These are phyloP conservation scores for Leptopilina clavipes DNA, from an alignment of 1,140 invertebrate species.

Conservation along the genomic window DNA sequence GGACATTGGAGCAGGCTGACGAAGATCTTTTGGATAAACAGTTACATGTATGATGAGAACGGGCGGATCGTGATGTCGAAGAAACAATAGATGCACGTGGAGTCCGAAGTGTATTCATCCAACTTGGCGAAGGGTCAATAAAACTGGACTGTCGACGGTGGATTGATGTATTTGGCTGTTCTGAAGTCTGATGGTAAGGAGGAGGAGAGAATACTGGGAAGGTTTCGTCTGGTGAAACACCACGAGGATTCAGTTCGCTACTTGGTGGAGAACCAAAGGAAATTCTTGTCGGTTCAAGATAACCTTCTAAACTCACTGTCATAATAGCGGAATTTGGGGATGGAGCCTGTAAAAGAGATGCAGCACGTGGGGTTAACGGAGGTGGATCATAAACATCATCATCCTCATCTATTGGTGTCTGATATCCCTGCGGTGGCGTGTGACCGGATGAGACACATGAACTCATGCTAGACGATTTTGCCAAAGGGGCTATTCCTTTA, in stretches of 20 bases:
- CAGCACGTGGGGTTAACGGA: slow-evolving; percentile 75
- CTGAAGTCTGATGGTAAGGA: slow-evolving; percentile 74
- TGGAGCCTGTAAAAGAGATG: slow-evolving; percentile 78
- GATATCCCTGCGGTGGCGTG: slow-evolving; percentile 79
- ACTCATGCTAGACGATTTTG: slow-evolving; percentile 77
- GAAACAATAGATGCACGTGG: slow-evolving; percentile 81
- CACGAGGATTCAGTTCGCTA: slow-evolving; percentile 81
- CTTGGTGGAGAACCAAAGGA: slow-evolving; percentile 86
- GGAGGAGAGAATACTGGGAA: slow-evolving; percentile 90
- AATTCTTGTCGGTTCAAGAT: slow-evolving; percentile 86
- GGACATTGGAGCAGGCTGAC: slow-evolving; percentile 53
- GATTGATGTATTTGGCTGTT: slow-evolving; percentile 23
- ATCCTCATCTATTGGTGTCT: slow-evolving; percentile 77
- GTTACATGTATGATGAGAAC: slow-evolving; percentile 90
- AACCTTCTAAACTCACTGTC: slow-evolving; percentile 89
- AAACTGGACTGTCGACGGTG: slow-evolving; percentile 71
- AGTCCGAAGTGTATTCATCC: slow-evolving; percentile 74
- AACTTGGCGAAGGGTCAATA: slow-evolving; percentile 74
- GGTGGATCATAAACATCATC: slow-evolving; percentile 66
- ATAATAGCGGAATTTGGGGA: slow-evolving; percentile 90
- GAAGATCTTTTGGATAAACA: slow-evolving; percentile 40
- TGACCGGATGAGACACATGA: slow-evolving; percentile 77
- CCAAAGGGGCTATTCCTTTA: slow-evolving; percentile 75
- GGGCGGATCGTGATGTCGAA: slow-evolving; percentile 81
- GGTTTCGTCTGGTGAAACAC: slow-evolving; percentile 83